Percentiles rank a stretch among this genome's conserved stretches.
Evolutionary conservation across 2,888 invertebrate species (phyloP).

Genomic region (Synanthedon myopaeformis): DNA sequence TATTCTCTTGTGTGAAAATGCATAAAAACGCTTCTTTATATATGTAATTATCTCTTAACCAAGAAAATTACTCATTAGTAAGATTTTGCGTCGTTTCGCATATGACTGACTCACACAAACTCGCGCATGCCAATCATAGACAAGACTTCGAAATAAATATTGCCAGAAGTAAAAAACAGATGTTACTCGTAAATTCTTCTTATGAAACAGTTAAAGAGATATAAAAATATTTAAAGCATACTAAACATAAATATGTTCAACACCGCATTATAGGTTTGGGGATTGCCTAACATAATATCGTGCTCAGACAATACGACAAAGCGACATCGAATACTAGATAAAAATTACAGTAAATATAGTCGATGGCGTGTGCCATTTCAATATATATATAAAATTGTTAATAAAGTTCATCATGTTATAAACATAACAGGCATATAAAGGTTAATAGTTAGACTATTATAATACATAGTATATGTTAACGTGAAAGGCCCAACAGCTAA

Average conservation of each 20-base stretch:
- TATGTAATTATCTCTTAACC: too few relatives aligned
- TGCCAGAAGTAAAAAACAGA: too few relatives aligned
- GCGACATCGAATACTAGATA: slow-evolving; percentile 62
- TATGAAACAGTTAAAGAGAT: too few relatives aligned
- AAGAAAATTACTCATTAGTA: too few relatives aligned
- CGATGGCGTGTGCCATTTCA: slow-evolving; percentile 68
- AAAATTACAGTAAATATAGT: slow-evolving; percentile 65
- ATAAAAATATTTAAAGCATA: too few relatives aligned
- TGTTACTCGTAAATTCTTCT: too few relatives aligned
- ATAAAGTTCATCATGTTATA: slow-evolving; percentile 68
- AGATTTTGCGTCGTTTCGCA: too few relatives aligned
- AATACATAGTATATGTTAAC: slow-evolving; percentile 66
- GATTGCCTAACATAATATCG: slow-evolving; percentile 58
- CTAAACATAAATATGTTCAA: slow-evolving; percentile 31
- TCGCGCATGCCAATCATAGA: too few relatives aligned
- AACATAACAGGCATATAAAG: slow-evolving; percentile 71
- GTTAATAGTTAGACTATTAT: slow-evolving; percentile 72
- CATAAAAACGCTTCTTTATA: too few relatives aligned
- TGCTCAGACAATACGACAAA: slow-evolving; percentile 61
- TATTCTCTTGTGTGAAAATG: too few relatives aligned
- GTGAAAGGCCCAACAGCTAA: slow-evolving; percentile 68
- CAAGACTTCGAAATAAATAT: too few relatives aligned
- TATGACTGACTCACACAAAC: too few relatives aligned
- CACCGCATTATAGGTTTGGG: slow-evolving; percentile 30
- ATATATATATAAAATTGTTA: slow-evolving; percentile 49